Evolutionary conservation across 2,113 vertebrate genomes (phyloP).

Genomic region (Erinaceus europaeus): DNA sequence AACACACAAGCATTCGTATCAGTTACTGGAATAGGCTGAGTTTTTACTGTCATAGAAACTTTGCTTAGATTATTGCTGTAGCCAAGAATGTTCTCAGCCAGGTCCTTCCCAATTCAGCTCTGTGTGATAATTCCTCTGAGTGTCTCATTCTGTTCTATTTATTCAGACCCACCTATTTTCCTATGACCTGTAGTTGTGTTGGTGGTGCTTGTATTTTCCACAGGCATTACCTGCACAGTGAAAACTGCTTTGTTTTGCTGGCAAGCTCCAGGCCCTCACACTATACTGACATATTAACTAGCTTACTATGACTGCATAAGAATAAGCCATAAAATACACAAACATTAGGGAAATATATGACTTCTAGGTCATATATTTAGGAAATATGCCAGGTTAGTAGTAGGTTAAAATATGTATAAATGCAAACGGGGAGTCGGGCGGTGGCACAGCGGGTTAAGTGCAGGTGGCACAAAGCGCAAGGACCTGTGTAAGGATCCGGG

Average conservation of each 20-base stretch:
- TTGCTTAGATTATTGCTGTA: not conserved
- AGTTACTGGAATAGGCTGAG: not conserved
- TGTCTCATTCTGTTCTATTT: not conserved
- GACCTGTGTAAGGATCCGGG: no score
- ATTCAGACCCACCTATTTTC: not conserved
- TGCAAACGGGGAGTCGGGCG: not conserved
- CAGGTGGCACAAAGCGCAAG: no score
- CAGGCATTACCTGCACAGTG: not conserved
- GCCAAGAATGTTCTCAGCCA: not conserved
- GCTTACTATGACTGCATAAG: no score
- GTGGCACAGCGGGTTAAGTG: no score
- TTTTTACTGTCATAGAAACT: not conserved
- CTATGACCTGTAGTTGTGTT: not conserved
- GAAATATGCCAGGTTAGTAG: not conserved
- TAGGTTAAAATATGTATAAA: constrained; percentile 13
- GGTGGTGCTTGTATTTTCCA: not conserved
- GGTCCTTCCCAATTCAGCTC: not conserved
- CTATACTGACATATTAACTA: not conserved
- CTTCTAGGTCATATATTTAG: not conserved
- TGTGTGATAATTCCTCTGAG: not conserved
- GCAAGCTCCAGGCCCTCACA: not conserved
- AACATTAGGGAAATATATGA: not conserved
- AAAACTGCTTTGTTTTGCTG: not conserved
- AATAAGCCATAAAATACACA: not conserved
- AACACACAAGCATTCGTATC: not conserved